Percentiles rank a stretch among this genome's conserved stretches.
Evolutionary conservation across 2,113 vertebrate species (phyloP).

Genomic region (Nematolebias whitei): DNA sequence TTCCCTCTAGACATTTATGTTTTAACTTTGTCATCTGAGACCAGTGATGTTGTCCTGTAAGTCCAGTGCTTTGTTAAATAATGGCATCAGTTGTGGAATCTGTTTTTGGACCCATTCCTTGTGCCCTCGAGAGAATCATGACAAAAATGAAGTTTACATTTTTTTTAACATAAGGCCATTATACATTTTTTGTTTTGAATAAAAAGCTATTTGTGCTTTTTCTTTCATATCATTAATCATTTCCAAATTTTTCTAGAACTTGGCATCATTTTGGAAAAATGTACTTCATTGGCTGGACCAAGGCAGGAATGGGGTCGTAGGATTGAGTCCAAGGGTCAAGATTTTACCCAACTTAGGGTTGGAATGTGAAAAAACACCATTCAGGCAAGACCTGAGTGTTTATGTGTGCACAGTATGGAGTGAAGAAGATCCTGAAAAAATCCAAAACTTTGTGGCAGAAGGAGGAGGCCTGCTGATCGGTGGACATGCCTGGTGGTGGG

Average conservation of each 20-base stretch:
- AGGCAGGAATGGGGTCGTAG: conserved; percentile 60
- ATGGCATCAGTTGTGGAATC: too few species aligned
- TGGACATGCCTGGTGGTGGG: conserved; percentile 87
- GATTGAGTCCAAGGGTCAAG: conserved; percentile 11
- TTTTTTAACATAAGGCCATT: too few species aligned
- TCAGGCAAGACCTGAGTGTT: conserved; percentile 45
- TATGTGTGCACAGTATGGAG: conserved; percentile 51
- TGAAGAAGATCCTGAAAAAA: conserved; percentile 37
- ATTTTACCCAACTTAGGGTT: conserved; percentile 18
- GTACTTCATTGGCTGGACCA: conserved; percentile 80
- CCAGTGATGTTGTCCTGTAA: too few species aligned
- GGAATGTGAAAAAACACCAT: conserved; percentile 15
- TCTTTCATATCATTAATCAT: neutral
- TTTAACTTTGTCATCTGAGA: too few species aligned
- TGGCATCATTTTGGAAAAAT: conserved; percentile 74
- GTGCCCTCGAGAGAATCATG: too few species aligned
- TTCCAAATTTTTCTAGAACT: conserved; percentile 8
- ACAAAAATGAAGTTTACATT: too few species aligned
- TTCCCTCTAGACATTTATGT: too few species aligned
- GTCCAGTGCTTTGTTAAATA: too few species aligned
- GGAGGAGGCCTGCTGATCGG: conserved; percentile 85
- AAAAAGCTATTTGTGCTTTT: neutral
- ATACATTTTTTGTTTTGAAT: too few species aligned
- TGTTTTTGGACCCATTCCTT: too few species aligned
- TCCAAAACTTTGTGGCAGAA: conserved; percentile 83